Conservation (phyloP, 2,113 vertebrate species). For the Picathartes gymnocephalus region DNA sequence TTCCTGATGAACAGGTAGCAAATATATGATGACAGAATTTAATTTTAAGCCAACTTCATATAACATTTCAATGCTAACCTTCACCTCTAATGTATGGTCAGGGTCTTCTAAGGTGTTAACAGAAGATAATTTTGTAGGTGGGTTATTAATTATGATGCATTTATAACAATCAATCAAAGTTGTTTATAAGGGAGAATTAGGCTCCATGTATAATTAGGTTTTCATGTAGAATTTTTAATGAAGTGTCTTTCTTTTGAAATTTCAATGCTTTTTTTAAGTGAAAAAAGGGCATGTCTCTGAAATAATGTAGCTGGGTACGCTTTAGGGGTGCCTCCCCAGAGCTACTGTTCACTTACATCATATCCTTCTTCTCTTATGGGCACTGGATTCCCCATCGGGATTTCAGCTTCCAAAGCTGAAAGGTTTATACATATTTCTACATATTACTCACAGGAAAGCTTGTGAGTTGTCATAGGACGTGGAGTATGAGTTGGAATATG, state of each 20-base stretch:
- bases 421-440: neutral
- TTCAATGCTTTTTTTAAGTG: neutral
- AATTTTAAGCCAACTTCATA: neutral
- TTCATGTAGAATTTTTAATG: neutral
- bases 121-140: neutral
- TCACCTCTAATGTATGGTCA: neutral
- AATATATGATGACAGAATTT: neutral
- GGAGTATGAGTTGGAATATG: neutral
- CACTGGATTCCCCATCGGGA: neutral
- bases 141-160: neutral
- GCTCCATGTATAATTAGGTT: neutral
- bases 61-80: neutral
- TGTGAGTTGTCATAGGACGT: neutral
- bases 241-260: neutral
- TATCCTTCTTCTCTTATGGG: neutral
- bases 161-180: neutral
- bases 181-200: neutral
- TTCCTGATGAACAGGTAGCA: neutral
- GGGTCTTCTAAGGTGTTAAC: neutral
- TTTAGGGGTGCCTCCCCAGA: neutral
- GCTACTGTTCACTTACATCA: neutral
- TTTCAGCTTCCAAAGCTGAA: neutral
- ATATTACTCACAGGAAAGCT: neutral
- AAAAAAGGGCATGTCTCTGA: neutral
- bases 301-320: neutral